Evolutionary conservation across 2,797 vertebrate species (phyloP), one percentile per base, ranked within the genome.

Genomic region (Diplodus puntazzo): DNA sequence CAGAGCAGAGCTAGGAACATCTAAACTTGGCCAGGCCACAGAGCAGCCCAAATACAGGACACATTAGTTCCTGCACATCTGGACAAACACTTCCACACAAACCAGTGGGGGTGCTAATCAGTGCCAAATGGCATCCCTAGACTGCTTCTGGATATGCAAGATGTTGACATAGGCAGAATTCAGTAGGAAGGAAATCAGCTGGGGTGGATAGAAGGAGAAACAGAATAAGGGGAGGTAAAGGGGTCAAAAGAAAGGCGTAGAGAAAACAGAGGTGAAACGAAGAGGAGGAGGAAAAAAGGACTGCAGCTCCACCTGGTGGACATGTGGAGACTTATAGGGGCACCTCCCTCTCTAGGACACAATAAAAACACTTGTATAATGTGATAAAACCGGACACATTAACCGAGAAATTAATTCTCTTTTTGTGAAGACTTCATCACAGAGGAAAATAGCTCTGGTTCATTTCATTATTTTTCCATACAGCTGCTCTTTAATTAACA

Each of bases 11-110:
- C 42, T 73, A 30, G 39, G 80, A 82, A 83, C 74, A 87, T 86
- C 75, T 64, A 68, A 85, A 82, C 83, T 85, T 82, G 80, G 87
- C 69, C 14, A 67, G 58, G 63, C 67, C 73, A 50, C 73, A 67
- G 48, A 82, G 61, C 49, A 88, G 59, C 57, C 39, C 46, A 34
- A 84, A 66, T 70, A 83, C 79, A 85, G 67, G 14, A 53, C 77
- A 85, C 83, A 83, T 81, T 83, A 77, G 82, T 82, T 91, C 80
- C 85, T 80, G 79, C 81, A 93, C 92, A 94, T 93, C 90, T 92
- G 91, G 88, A 89, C 77, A 90, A 93, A 93, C 67, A 84, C 68
- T 92, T 83, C 60, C 57, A 68, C 60, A 55, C 42, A 87, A 73
- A 83, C 66, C 59, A 71, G 72, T 49, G 55, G 74, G 77, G 83